phyloP scores from a whole-genome alignment of 2,888 invertebrate genomes.

The Liposcelis brunnea region DNA sequence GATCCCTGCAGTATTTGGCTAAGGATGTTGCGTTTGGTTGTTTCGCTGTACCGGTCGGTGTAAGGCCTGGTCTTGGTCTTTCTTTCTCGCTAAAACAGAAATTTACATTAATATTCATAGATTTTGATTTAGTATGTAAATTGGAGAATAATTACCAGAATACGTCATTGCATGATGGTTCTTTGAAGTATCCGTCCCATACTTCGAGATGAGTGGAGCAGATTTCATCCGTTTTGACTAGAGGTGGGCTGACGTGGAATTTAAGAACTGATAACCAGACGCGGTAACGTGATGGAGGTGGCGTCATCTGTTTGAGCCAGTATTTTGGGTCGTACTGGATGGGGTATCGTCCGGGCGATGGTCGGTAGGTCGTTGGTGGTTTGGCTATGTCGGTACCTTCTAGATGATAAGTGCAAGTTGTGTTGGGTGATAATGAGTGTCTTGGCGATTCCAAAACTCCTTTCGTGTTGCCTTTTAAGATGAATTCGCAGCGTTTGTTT shows the following conservation, averaged over 20 bases:
- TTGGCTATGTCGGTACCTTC: constrained; percentile 29
- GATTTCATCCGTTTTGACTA: constrained; percentile 42
- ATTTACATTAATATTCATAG: constrained; percentile 2
- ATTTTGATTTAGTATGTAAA: too few relatives aligned
- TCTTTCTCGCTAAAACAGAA: constrained; percentile 26
- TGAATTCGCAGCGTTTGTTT: constrained; percentile 75
- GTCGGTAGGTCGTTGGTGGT: constrained; percentile 34
- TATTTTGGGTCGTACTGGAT: constrained; percentile 33
- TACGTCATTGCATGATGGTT: constrained; percentile 43
- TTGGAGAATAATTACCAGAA: too few relatives aligned
- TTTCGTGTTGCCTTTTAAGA: constrained; percentile 61
- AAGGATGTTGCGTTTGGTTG: constrained; percentile 58
- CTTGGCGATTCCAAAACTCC: constrained; percentile 70
- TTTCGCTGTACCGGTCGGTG: neutral
- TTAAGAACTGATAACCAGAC: constrained; percentile 77
- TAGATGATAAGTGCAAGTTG: constrained; percentile 75
- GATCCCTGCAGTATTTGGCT: constrained; percentile 65
- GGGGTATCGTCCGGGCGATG: constrained; percentile 34
- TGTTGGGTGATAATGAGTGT: constrained; percentile 73
- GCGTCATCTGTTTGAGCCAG: constrained; percentile 33
- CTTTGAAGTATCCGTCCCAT: constrained; percentile 52
- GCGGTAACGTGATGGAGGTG: constrained; percentile 48
- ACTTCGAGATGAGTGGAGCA: constrained; percentile 70
- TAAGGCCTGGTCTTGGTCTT: constrained; percentile 17
- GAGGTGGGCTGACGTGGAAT: constrained; percentile 53